Base-by-base conservation (phyloP, 2,113 vertebrate species). In the Oplegnathus fasciatus region DNA sequence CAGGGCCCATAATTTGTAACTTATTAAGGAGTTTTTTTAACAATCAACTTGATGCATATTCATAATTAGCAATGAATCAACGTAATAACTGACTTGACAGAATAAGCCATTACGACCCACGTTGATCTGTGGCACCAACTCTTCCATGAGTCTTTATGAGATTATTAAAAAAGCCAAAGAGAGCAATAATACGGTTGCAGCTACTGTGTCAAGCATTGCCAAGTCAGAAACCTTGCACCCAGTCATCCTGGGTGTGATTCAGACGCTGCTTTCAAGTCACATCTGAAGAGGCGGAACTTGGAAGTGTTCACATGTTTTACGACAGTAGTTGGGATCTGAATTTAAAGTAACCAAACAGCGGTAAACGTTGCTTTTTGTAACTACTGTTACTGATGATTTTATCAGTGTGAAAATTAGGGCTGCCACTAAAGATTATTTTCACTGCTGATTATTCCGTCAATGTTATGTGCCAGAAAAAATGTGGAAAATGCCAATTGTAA, bases 31-130 rank as follows among this genome's bases (percentile, higher is more conserved):
- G 17, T 73, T 67, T 46, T 52, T 40, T 64, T 32, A 34, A 80
- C 64, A 75, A 83, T 81, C 28, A 42, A 60, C 76, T 82, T 89
- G 57, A 81, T 83, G 44, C 14, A 80, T 88, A 83, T 86, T 86
- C 54, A 86, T 81, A 84, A 86, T 83, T 65, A 83, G 72, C 58
- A 46, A 72, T 88, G 30, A n/a, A 81, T 91, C 77, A 78, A 30
- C 40, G 74, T 89, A 87, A 92, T 86, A 73, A 92, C 60, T 69
- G 67, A 82, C 57, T 84, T 90, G 82, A 86, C 87, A 84, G 75
- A 69, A 82, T 80, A 86, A 67, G 77, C 70, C 75, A 89, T 89
- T 89, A 87, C 55, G 84, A 68, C 86, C 78, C 46, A 84, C 24
- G 20, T 64, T 75, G 80, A 88, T 86, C 80, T 81, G 83, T 78